Percentiles rank a stretch among this genome's conserved stretches.
Evolutionary conservation across 2,888 invertebrate species (phyloP).

Genomic region (Disparrhopalites patrizii): DNA sequence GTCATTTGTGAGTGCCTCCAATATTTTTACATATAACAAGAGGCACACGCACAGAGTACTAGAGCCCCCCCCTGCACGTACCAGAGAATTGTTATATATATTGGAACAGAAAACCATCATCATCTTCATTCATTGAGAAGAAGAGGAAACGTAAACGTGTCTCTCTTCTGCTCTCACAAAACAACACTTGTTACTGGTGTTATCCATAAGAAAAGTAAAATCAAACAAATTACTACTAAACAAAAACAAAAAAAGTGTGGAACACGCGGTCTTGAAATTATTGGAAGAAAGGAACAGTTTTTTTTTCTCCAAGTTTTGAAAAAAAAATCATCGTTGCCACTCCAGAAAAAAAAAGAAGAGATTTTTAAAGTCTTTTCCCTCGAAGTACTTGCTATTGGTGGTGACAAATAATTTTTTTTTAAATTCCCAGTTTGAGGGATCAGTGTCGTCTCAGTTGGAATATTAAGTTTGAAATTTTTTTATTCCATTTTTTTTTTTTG

Average conservation of each 20-base stretch:
- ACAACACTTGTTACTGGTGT: not conserved
- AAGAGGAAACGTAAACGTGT: no score
- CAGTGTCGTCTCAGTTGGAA: not conserved
- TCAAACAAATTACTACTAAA: no score
- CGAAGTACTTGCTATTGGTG: not conserved
- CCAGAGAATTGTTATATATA: no score
- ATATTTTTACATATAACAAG: slow-evolving; percentile 1
- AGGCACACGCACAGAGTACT: not conserved
- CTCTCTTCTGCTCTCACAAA: no score
- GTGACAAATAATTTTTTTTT: not conserved
- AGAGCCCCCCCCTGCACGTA: not conserved
- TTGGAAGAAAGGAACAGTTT: no score
- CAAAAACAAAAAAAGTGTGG: no score
- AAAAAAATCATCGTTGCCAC: not conserved
- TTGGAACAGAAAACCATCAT: not conserved
- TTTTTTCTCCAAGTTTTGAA: not conserved
- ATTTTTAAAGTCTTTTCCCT: no score
- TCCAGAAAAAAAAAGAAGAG: not conserved
- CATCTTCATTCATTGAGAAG: slow-evolving; percentile 1
- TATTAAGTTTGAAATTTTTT: no score
- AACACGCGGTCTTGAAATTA: not conserved
- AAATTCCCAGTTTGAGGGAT: not conserved
- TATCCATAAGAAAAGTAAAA: no score
- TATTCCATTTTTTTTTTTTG: no score
- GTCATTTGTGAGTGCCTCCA: no score